Evolutionary conservation across 2,888 invertebrate species (phyloP), one percentile per base, ranked within the genome.

Genomic region (Leptopilina myrica): DNA sequence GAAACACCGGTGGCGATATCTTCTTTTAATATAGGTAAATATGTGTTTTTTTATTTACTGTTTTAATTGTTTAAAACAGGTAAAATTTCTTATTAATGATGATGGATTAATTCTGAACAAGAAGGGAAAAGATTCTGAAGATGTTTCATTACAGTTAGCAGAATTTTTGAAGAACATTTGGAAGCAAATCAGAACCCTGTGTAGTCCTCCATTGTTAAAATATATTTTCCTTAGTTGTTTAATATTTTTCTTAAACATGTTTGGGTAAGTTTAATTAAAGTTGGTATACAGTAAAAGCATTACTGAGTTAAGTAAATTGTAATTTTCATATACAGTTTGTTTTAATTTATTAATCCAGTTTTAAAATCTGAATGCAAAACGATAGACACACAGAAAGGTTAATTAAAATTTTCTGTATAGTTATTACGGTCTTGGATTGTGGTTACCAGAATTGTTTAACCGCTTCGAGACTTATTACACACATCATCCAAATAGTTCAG

Each of bases 361-460:
- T 33, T 33, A 33, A 33, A 33, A 33, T 2, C 33, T 26, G 26
- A 1, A 26, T 26, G 3, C 3, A 26, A 33, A 2, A 33, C 5
- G 5, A 26, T 26, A 26, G 26, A 33, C 33, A 33, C 33, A 33
- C 33, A 20, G 20, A 20, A 20, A 20, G 20, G 20, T 20, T 20
- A 20, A 20, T 20, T 20, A 20, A 20, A 20, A 20, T 20, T 20
- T 20, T 20, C 20, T 20, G 20, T 20, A 12, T 91, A 95, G 95
- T 14, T 95, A 95, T 46, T 95, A 95, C 79, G 95, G 95, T 2
- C 90, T 95, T 0, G 95, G 95, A 79, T 92, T 96, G 84, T 96
- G 96, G 96, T 93, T 96, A 69, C 96, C 96, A 4, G 96, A 96
- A 88, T 92, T 96, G 9, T 95, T 96, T 80, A 94, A 94, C 65